Evolutionary conservation across 2,113 vertebrate species (phyloP).

Genomic region (Boulengeromyrus knoepffleri): DNA sequence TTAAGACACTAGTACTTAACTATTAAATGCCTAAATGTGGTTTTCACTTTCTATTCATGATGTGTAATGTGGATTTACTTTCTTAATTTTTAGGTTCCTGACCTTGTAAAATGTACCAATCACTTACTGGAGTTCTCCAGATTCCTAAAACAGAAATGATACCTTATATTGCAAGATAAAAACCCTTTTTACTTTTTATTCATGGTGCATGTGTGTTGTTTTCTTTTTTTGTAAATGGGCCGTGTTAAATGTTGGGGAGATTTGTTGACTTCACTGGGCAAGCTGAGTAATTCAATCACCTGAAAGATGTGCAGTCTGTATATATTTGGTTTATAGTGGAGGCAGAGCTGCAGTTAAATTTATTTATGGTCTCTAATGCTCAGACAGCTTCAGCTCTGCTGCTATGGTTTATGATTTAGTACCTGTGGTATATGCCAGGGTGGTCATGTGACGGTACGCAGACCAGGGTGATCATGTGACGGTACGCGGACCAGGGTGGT

Average conservation of each 20-base stretch:
- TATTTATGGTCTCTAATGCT: neutral
- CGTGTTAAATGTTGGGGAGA: neutral
- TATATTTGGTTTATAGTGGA: neutral
- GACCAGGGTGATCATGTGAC: neutral
- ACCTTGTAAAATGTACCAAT: slow-evolving; percentile 8
- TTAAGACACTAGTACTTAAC: neutral
- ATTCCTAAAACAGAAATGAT: neutral
- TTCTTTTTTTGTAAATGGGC: neutral
- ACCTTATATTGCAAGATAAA: neutral
- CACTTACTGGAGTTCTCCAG: neutral
- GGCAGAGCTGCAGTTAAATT: neutral
- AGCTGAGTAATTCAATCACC: neutral
- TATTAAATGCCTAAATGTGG: slow-evolving; percentile 13
- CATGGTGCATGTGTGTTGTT: neutral
- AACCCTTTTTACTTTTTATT: neutral
- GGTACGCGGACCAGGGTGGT: neutral
- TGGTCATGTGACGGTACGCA: neutral
- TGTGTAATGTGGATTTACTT: neutral
- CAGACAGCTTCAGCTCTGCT: neutral
- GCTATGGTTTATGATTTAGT: neutral
- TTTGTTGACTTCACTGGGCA: neutral
- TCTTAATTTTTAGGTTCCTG: neutral
- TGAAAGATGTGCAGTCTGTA: slow-evolving; percentile 3
- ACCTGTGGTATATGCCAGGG: neutral
- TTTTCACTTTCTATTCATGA: slow-evolving; percentile 1